Evolutionary conservation across 1,140 invertebrate species (phyloP), one percentile per base, ranked within the genome.

Genomic region (Lordiphosa stackelbergi): DNA sequence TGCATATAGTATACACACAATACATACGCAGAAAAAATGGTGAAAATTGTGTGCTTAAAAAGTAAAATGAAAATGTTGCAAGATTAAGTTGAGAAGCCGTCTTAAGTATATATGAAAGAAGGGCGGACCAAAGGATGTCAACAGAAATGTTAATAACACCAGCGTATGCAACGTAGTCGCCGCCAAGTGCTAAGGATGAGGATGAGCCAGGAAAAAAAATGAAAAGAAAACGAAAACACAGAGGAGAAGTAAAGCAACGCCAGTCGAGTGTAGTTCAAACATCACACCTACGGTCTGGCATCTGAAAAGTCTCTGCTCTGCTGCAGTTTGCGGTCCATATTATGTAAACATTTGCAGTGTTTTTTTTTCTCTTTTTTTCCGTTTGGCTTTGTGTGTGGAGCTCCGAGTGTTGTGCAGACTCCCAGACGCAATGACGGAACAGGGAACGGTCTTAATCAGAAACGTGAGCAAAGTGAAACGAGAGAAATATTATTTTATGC

Each of bases 211-310:
- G 70, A 74, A 74, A 79, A 31, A 65, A 66, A 69, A 19, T 19
- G 19, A 79, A 69, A 43, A 59, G 61, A 55, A 57, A 54, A 43
- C 28, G 45, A 61, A 43, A 41, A 41, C 12, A 41, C 13, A 45
- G 31, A 47, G 43, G 58, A 19, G 52, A 59, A 64, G 65, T 35
- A 56, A 62, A 66, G 54, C 41, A 48, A 56, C 28, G 48, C 60
- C 59, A 62, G 73, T 79, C 59, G 70, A 79, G 74, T 79, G 74
- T 69, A 79, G 74, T 79, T 79, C 74, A 79, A 79, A 79, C 66
- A 79, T 79, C 56, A 79, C 74, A 79, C 74, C 74, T 79, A 78
- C 56, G 59, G 53, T 56, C 59, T 66, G 46, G 51, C 53, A 53
- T 66, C 42, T 55, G 53, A 48, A 61, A 58, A 56, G 59, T 57